Base-by-base conservation (phyloP, 2,113 vertebrate genomes). In the Albula goreensis region DNA sequence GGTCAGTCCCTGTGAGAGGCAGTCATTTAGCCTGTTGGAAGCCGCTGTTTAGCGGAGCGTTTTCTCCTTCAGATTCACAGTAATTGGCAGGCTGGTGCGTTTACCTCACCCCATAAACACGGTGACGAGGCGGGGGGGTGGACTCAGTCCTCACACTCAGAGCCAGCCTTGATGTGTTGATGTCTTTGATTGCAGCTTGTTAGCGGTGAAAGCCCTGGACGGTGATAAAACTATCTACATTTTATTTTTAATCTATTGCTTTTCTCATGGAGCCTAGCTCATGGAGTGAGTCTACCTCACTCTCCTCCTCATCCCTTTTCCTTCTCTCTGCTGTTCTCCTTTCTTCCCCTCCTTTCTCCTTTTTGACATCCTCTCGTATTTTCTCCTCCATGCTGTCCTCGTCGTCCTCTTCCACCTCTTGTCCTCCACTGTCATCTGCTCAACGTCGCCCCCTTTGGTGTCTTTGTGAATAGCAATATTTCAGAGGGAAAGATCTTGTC, bases 181-280 rank as follows among this genome's bases (percentile, higher is more conserved):
- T 41, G 52, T 82, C 81, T 82, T 3, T 9, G 12, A 66, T 50
- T 52, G 80, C 60, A 52, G 87, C 90, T 90, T 90, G 92, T 94
- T 94, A 92, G 92, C 90, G 82, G 92, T 91, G 91, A 93, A 91
- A 91, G 89, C 87, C 87, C 87, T 89, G 89, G 88, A 89, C 90
- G 83, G 91, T 91, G 88, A 91, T 93, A 91, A 94, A 89, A 94
- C 93, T 92, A n/a, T n/a, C n/a, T n/a, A n/a, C n/a, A n/a, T n/a
- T n/a, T n/a, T n/a, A n/a, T n/a, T n/a, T n/a, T n/a, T n/a, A 92
- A 95, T 94, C 92, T 74, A 3, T 9, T 74, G 22, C 22, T 74
- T 31, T 2, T 25, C 8, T 10, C 3, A 10, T 31, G 25, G 19
- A 19, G 51, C 19, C 4, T n/a, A n/a, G n/a, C n/a, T n/a, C n/a